Evolutionary conservation across 2,888 invertebrate species (phyloP), one percentile per base, ranked within the genome.

Genomic region (Drosophila maculinotata): DNA sequence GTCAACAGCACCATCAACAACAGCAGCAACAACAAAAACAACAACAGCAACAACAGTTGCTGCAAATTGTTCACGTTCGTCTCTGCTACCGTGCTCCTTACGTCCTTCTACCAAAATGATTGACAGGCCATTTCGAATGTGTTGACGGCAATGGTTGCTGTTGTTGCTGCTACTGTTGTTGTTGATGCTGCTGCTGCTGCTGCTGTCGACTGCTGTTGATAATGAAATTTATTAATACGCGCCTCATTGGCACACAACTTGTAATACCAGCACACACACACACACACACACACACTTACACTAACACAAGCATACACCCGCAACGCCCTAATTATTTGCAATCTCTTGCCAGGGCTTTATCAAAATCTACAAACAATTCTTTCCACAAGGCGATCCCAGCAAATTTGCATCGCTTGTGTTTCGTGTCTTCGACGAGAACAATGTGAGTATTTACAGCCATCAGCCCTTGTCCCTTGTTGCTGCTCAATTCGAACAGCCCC

Each of bases 281-380:
- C 17, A 39, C 36, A 41, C 35, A 15, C 30, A 20, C 56, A 62
- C 30, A 33, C 30, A 31, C 30, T n/a, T 9, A 12, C n/a, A 39
- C 10, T 41, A 26, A 26, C 36, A n/a, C 15, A 54, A 3, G 14
- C 28, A 31, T 25, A 44, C 20, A 56, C 30, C 15, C 33, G 38
- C 28, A 45, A n/a, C 42, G 31, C 69, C 66, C 56, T 68, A 75
- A 60, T 76, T 71, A 67, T 53, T 76, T 76, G 47, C 65, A 35
- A 39, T 58, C 65, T 65, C 51, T 77, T 92, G 92, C 60, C 92
- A 98, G 98, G 99, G 99, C 86, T 99, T 99, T 94, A 98, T 99
- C 92, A 98, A 97, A 94, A 99, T 99, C 92, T 99, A 99, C 94
- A 98, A 98, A 93, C 99, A 99, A 93, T 99, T 99, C 93, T 99